Percentiles rank a stretch among this genome's conserved stretches.
Evolutionary conservation across 2,113 vertebrate species (phyloP).

Genomic region (Syngnathus floridae): DNA sequence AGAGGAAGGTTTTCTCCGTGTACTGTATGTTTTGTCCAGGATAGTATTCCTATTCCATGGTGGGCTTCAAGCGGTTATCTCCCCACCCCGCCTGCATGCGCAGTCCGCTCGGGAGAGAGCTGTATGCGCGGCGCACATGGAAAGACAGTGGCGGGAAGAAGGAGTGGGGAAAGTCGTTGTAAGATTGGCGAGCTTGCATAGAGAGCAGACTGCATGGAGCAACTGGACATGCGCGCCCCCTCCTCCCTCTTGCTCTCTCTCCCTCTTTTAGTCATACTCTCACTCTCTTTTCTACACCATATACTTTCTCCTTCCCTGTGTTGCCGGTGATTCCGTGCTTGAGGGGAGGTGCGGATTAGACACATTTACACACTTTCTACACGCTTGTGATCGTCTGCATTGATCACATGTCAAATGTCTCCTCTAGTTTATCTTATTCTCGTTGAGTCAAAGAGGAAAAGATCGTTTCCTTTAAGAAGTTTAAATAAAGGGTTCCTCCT

Average conservation of each 20-base stretch:
- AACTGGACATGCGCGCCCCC: constrained; percentile 81
- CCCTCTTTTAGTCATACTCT: background rate
- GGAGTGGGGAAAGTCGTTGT: constrained; percentile 67
- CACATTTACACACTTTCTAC: background rate
- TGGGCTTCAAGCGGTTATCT: constrained; percentile 65
- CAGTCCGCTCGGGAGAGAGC: constrained; percentile 79
- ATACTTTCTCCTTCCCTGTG: background rate
- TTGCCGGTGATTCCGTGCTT: background rate
- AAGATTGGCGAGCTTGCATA: constrained; percentile 65
- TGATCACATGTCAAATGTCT: background rate
- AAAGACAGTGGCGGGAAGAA: constrained; percentile 46
- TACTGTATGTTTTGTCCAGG: constrained; percentile 40
- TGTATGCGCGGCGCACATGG: constrained; percentile 79
- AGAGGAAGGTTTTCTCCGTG: constrained; percentile 37
- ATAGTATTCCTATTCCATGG: constrained; percentile 75
- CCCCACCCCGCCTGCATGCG: constrained; percentile 79
- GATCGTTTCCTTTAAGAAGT: constrained; percentile 1
- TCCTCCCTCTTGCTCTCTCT: constrained; percentile 4
- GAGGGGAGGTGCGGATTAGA: background rate
- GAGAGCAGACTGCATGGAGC: constrained; percentile 71
- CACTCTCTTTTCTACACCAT: background rate
- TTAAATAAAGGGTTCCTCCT: background rate
- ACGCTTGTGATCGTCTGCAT: background rate
- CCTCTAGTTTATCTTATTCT: background rate
- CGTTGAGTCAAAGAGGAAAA: background rate